A percentile compares a stretch with the other conserved stretches of the same genome.
phyloP scores from a whole-genome alignment of 2,888 invertebrate genomes.

The Drosophila anomalata region DNA sequence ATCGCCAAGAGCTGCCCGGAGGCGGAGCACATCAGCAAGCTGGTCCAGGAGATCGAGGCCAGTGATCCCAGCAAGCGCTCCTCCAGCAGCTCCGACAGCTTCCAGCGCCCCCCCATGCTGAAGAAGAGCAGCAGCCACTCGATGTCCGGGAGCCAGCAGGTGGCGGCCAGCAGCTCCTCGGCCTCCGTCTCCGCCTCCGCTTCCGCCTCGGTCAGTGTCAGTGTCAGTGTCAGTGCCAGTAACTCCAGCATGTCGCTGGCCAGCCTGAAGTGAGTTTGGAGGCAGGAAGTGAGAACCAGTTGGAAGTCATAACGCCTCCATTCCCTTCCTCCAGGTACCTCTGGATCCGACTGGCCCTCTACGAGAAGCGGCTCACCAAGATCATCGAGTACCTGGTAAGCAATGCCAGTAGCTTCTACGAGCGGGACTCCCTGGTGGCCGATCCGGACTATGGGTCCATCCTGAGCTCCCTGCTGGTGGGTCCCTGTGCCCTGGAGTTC shows the following conservation, averaged over 20 bases:
- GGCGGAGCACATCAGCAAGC: slow-evolving; percentile 91
- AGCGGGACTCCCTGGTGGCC: slow-evolving; percentile 93
- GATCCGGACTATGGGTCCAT: slow-evolving; percentile 96
- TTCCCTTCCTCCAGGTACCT: slow-evolving; percentile 87
- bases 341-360: slow-evolving; percentile 96
- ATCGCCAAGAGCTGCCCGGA: slow-evolving; percentile 92
- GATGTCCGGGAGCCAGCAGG: slow-evolving; percentile 64
- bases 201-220: slow-evolving; percentile 41
- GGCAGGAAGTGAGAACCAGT: no score
- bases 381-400: slow-evolving; percentile 94
- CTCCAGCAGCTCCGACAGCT: slow-evolving; percentile 88
- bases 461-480: slow-evolving; percentile 94
- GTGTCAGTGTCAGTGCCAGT: slow-evolving; percentile 81
- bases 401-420: slow-evolving; percentile 94
- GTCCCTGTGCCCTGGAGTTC: slow-evolving; percentile 96
- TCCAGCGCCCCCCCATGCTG: slow-evolving; percentile 87
- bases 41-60: slow-evolving; percentile 91
- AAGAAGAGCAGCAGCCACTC: slow-evolving; percentile 88
- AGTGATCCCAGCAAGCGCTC: slow-evolving; percentile 87
- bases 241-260: slow-evolving; percentile 69
- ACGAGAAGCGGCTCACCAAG: slow-evolving; percentile 93
- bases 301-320: no score
- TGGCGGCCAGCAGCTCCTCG: slow-evolving; percentile 12
- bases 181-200: slow-evolving; percentile 31
- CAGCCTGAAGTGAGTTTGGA: slow-evolving; percentile 84